A percentile compares a stretch with the other conserved stretches of the same genome.
phyloP scores from a whole-genome alignment of 2,888 invertebrate species.

The Lepidochrysops patricia region DNA sequence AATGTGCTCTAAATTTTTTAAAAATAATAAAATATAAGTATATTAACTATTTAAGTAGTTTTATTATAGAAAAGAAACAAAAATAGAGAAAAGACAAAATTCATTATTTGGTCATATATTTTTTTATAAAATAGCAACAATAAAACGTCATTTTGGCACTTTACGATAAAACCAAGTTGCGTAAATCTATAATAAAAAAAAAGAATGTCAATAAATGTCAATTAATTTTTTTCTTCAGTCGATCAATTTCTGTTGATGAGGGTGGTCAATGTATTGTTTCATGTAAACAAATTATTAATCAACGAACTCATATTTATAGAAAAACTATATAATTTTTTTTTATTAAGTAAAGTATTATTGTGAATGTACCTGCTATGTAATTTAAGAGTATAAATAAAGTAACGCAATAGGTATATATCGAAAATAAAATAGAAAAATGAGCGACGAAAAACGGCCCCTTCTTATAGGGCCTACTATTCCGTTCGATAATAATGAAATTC shows the following conservation, averaged over 20 bases:
- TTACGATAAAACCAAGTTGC: no score
- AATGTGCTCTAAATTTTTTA: no score
- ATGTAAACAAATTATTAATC: neutral
- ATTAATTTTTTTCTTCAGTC: neutral
- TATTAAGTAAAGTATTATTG: neutral
- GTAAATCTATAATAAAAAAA: neutral
- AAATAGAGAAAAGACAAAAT: no score
- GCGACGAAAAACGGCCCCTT: constrained; percentile 81
- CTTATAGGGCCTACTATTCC: constrained; percentile 63
- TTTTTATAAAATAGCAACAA: no score
- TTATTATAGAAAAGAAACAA: no score
- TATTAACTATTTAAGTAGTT: no score
- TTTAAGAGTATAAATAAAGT: neutral
- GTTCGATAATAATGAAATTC: constrained; percentile 47
- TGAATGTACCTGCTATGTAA: constrained; percentile 1
- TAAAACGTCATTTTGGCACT: no score
- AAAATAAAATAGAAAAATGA: constrained; percentile 52
- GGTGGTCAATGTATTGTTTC: neutral
- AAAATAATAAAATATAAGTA: no score
- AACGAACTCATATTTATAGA: neutral
- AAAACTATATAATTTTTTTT: neutral
- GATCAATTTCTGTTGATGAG: neutral
- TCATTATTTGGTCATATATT: no score
- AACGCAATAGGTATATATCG: neutral
- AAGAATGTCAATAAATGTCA: neutral